These are phyloP conservation scores for Pseudeuparius sepicola DNA, from an alignment of 2,888 invertebrate species.

Conservation along the genomic window DNA sequence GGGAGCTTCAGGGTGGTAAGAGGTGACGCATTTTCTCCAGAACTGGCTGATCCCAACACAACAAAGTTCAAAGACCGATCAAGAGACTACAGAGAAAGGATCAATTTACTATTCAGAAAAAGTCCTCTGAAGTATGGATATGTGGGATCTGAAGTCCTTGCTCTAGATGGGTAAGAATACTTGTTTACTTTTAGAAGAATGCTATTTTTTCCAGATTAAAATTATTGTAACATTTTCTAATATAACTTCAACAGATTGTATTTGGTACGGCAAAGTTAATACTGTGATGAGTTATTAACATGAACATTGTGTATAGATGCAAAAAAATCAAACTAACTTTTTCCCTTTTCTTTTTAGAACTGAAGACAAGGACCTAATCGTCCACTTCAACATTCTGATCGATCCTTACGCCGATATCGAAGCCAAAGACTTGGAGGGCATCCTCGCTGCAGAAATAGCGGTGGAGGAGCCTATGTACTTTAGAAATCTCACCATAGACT, in stretches of 20 bases:
- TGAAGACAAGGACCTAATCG: constrained; percentile 61
- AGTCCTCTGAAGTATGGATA: constrained; percentile 69
- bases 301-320: background rate
- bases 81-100: constrained; percentile 61
- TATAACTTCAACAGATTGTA: background rate
- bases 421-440: constrained; percentile 53
- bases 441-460: constrained; percentile 57
- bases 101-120: constrained; percentile 63
- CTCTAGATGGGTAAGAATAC: constrained; percentile 71
- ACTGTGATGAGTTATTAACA: constrained; percentile 1
- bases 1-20: constrained; percentile 65
- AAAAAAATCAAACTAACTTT: constrained; percentile 7
- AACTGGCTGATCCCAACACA: constrained; percentile 56
- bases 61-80: constrained; percentile 63
- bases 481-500: constrained; percentile 54
- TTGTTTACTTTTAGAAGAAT: no score
- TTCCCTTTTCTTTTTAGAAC: constrained; percentile 40
- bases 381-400: constrained; percentile 79
- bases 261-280: background rate
- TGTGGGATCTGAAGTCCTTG: constrained; percentile 69
- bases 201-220: constrained; percentile 4
- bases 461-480: constrained; percentile 49
- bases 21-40: constrained; percentile 59
- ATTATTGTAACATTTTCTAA: background rate
- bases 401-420: constrained; percentile 55